Evolutionary conservation across 2,888 invertebrate genomes (phyloP), one percentile per base, ranked within the genome.

Genomic region (Baronia brevicornis): DNA sequence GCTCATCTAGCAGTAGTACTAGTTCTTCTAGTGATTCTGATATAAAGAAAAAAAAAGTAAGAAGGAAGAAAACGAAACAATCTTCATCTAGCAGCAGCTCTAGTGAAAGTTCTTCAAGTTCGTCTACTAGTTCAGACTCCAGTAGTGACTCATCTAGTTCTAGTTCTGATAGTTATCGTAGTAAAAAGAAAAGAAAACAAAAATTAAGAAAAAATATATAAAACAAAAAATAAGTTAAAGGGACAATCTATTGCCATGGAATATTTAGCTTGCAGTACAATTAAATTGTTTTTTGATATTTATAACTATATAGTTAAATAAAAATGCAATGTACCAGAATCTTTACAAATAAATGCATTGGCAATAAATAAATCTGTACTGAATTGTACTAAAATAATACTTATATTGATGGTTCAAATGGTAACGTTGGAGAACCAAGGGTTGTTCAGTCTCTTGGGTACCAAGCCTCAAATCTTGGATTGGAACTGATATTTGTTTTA

Each of bases 51-150:
- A 78, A 57, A 29, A 63, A 56, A 28, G 31, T 51, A 11, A 54
- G 45, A 43, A 57, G 51, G 31, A 69, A 56, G 44, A 71, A 57
- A 40, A 69, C 62, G 43, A 71, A 67, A 35, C 50, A 57, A 43
- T 73, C 73, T 11, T 58, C 71, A 13, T 67, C 71, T n/a, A 77
- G 69, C 36, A 68, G 63, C 30, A 75, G 75, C 41, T 71, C 66
- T 40, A 63, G 60, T 43, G 58, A 53, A 39, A 52, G 39, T 34
- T 29, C 23, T n/a, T n/a, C n/a, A n/a, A n/a, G n/a, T n/a, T n/a
- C n/a, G n/a, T n/a, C n/a, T n/a, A n/a, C n/a, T n/a, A n/a, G n/a
- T n/a, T n/a, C n/a, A n/a, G n/a, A 34, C 15, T 30, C 35, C 12
- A 36, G 35, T 21, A 48, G 55, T 35, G 71, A 62, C 51, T 60